Percentiles rank a stretch among this genome's conserved stretches.
Evolutionary conservation across 2,888 invertebrate genomes (phyloP).

Genomic region (Netelia melanura): DNA sequence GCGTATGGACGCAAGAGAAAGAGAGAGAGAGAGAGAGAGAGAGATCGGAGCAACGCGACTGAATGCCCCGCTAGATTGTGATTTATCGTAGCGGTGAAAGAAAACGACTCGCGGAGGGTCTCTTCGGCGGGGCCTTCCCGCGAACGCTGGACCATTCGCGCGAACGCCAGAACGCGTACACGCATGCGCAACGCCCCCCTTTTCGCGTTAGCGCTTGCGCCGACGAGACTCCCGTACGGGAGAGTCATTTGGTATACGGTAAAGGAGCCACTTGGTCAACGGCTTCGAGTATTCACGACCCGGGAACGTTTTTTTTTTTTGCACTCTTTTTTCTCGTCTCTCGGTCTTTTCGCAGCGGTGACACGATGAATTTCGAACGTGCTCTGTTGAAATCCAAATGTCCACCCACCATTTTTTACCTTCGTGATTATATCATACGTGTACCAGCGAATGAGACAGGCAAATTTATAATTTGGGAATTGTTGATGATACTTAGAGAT

Average conservation of each 20-base stretch:
- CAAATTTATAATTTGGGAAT: slow-evolving; percentile 31
- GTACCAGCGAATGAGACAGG: not conserved
- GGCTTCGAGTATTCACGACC: slow-evolving; percentile 48
- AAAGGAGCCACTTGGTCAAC: slow-evolving; percentile 41
- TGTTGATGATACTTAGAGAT: not conserved
- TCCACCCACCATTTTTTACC: slow-evolving; percentile 36
- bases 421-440: not conserved
- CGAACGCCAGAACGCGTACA: slow-evolving; percentile 22
- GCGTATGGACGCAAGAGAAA: not conserved
- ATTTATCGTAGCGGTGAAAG: slow-evolving; percentile 76
- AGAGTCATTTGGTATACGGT: slow-evolving; percentile 38
- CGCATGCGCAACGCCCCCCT: slow-evolving; percentile 25
- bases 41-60: slow-evolving; percentile 46
- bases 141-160: slow-evolving; percentile 16
- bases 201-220: not conserved
- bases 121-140: slow-evolving; percentile 22
- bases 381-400: slow-evolving; percentile 37
- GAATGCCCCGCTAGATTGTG: slow-evolving; percentile 78
- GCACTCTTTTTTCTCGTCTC: not conserved
- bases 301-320: slow-evolving; percentile 33
- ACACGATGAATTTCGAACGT: slow-evolving; percentile 15
- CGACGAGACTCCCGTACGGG: slow-evolving; percentile 19
- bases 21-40: slow-evolving; percentile 47
- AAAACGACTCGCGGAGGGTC: slow-evolving; percentile 63
- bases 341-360: not conserved